Evolutionary conservation across 2,888 invertebrate genomes (phyloP).

Genomic region (Drosophila mimetica): DNA sequence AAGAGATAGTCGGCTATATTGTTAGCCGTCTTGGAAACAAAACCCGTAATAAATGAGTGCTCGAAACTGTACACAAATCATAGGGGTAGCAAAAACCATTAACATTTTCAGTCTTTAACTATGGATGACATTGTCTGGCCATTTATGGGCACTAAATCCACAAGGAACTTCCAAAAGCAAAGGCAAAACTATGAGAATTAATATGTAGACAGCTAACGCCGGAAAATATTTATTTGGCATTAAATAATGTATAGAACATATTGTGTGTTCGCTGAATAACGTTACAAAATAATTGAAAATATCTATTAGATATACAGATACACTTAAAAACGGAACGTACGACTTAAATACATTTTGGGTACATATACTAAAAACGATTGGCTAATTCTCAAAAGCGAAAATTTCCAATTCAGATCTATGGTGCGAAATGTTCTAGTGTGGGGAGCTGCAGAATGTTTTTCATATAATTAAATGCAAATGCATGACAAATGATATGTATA

Average conservation of each 20-base stretch:
- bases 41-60: neutral
- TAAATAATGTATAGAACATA: slow-evolving; percentile 20
- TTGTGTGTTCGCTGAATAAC: slow-evolving; percentile 4
- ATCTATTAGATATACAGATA: neutral
- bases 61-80: neutral
- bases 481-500: neutral
- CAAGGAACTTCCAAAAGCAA: too few relatives aligned
- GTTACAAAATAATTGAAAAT: neutral
- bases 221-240: slow-evolving; percentile 41
- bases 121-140: too few relatives aligned
- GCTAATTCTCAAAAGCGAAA: neutral
- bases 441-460: neutral
- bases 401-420: neutral
- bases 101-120: too few relatives aligned
- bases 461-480: slow-evolving; percentile 3
- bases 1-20: slow-evolving; percentile 4
- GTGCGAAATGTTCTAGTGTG: neutral
- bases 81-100: neutral
- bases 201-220: slow-evolving; percentile 24
- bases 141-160: too few relatives aligned
- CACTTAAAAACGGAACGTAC: slow-evolving; percentile 3
- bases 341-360: slow-evolving; percentile 4
- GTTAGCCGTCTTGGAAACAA: neutral
- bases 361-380: neutral
- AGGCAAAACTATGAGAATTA: too few relatives aligned